Conservation (phyloP, 1,140 invertebrate species). For the Geopemphigus sp. region DNA sequence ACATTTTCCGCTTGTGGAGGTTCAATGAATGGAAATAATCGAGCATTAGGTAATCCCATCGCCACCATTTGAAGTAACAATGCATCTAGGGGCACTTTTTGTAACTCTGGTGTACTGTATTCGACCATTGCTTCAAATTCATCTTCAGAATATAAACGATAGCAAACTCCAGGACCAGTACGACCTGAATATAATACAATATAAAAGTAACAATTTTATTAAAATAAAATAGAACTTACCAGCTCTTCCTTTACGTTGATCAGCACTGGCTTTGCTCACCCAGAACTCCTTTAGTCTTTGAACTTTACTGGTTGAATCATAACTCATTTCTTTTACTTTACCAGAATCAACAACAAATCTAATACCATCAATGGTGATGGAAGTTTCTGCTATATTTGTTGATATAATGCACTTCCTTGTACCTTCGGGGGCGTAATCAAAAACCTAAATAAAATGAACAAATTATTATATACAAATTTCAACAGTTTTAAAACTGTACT, state of each 20-base stretch:
- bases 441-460: constrained; percentile 66
- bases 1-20: constrained; percentile 76
- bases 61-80: constrained; percentile 92
- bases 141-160: constrained; percentile 83
- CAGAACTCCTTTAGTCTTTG: constrained; percentile 89
- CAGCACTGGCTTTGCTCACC: constrained; percentile 95
- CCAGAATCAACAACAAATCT: constrained; percentile 96
- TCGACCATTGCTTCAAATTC: constrained; percentile 76
- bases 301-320: constrained; percentile 84
- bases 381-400: constrained; percentile 99
- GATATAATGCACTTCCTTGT: constrained; percentile 95
- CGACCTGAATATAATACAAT: constrained; percentile 56
- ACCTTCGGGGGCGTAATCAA: constrained; percentile 93
- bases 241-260: constrained; percentile 93
- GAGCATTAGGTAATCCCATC: constrained; percentile 86
- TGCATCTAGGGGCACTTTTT: constrained; percentile 87
- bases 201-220: constrained; percentile 14
- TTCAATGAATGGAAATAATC: constrained; percentile 95
- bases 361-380: constrained; percentile 97
- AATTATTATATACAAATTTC: background rate
- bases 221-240: constrained; percentile 58
- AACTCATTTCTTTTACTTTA: constrained; percentile 97
- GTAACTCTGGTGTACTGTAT: constrained; percentile 86
- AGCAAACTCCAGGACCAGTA: constrained; percentile 65
- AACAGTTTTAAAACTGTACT: constrained; percentile 57